A percentile compares a stretch with the other conserved stretches of the same genome.
Evolutionary conservation across 2,888 invertebrate species (phyloP).

Genomic region (Trichogramma dendrolimi): DNA sequence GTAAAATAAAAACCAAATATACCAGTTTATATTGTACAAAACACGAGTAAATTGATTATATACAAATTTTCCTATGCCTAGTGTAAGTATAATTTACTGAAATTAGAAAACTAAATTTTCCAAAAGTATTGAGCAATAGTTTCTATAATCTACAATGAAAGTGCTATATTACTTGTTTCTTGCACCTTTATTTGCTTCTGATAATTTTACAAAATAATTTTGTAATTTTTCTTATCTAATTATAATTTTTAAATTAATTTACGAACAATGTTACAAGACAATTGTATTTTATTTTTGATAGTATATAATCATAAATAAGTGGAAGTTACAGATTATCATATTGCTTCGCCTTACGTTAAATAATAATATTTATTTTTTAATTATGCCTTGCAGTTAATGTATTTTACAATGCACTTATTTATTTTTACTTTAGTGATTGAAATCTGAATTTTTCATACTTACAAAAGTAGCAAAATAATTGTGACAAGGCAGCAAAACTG

Average conservation of each 20-base stretch:
- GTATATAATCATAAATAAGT: neutral
- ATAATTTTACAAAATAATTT: conserved; percentile 22
- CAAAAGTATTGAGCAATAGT: too few species aligned
- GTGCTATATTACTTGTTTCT: conserved; percentile 25
- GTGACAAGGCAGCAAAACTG: conserved; percentile 45
- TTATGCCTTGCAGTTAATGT: conserved; percentile 15
- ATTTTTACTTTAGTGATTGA: conserved; percentile 11
- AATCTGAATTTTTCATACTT: conserved; percentile 30
- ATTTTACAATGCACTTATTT: conserved; percentile 29
- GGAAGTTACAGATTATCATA: conserved; percentile 15
- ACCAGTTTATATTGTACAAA: neutral
- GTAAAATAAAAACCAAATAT: conserved; percentile 5
- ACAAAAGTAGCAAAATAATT: conserved; percentile 53
- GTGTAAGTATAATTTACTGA: too few species aligned
- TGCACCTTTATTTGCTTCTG: conserved; percentile 14
- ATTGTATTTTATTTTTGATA: too few species aligned
- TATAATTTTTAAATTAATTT: conserved; percentile 18
- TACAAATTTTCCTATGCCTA: too few species aligned
- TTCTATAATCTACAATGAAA: conserved; percentile 48
- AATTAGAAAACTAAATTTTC: too few species aligned
- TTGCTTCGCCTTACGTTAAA: conserved; percentile 1
- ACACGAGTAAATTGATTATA: neutral
- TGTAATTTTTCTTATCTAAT: conserved; percentile 9
- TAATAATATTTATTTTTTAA: conserved; percentile 4
- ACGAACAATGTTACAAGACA: conserved; percentile 8